Evolutionary conservation across 2,888 invertebrate species (phyloP).

Genomic region (Alloscopus bannaensis): DNA sequence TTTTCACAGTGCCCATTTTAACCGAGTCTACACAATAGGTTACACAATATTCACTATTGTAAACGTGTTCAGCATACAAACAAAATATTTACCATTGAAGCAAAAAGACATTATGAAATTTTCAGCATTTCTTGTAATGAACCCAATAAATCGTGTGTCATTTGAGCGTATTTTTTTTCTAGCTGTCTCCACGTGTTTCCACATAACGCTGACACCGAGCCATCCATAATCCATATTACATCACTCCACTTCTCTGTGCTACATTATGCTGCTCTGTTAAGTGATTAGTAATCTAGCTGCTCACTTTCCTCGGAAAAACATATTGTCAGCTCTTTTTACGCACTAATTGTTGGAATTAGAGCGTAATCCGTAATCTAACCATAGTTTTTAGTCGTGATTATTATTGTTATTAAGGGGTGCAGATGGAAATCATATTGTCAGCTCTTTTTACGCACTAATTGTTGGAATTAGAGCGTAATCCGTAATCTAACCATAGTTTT

Average conservation of each 20-base stretch:
- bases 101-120: too few relatives aligned
- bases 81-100: too few relatives aligned
- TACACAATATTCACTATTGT: too few relatives aligned
- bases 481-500: conserved; percentile 63
- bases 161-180: too few relatives aligned
- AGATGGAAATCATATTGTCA: conserved; percentile 36
- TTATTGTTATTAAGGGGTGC: conserved; percentile 66
- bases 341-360: conserved; percentile 69
- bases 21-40: too few relatives aligned
- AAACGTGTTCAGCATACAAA: too few relatives aligned
- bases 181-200: too few relatives aligned
- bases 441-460: conserved; percentile 60
- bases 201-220: conserved; percentile 21
- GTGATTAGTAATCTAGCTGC: conserved; percentile 40
- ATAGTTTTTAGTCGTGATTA: conserved; percentile 57
- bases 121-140: too few relatives aligned
- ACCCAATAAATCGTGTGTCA: too few relatives aligned
- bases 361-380: conserved; percentile 65
- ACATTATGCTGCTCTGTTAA: conserved; percentile 35
- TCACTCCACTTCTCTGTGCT: not conserved
- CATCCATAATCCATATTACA: conserved; percentile 1
- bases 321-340: conserved; percentile 35
- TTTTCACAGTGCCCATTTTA: too few relatives aligned
- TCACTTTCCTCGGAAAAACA: conserved; percentile 15
- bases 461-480: conserved; percentile 67